A percentile compares a stretch with the other conserved stretches of the same genome.
Evolutionary conservation across 1,140 invertebrate species (phyloP).

Genomic region (Adelges cooleyi): DNA sequence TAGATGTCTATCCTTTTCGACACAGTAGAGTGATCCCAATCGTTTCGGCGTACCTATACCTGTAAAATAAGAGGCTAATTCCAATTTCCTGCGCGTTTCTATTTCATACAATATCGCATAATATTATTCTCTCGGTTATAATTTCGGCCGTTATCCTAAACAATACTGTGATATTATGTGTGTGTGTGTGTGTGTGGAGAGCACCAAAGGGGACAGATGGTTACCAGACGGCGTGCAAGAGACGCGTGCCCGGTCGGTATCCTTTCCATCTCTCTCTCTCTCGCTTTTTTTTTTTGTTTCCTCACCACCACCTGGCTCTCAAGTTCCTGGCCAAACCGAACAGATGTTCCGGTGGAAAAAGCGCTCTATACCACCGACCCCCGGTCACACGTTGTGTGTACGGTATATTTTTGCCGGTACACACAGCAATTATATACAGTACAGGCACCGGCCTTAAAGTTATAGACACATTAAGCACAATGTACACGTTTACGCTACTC

Average conservation of each 20-base stretch:
- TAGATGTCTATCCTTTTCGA: too few relatives aligned
- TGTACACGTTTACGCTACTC: too few relatives aligned
- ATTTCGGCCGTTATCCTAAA: conserved; percentile 9
- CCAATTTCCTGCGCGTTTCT: too few relatives aligned
- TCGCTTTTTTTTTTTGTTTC: not conserved
- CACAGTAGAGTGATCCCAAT: too few relatives aligned
- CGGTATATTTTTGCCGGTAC: not conserved
- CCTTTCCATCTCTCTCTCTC: not conserved
- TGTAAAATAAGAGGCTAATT: too few relatives aligned
- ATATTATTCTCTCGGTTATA: too few relatives aligned
- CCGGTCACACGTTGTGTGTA: not conserved
- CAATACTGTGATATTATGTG: not conserved
- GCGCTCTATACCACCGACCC: conserved; percentile 5
- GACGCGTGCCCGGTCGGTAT: conserved; percentile 16
- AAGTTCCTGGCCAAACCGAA: not conserved
- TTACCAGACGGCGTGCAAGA: conserved; percentile 2
- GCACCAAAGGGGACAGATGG: conserved; percentile 13
- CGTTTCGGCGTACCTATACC: too few relatives aligned
- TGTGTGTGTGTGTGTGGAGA: too few relatives aligned
- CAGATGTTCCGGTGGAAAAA: conserved; percentile 1
- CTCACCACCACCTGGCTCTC: conserved; percentile 14
- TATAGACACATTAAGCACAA: too few relatives aligned
- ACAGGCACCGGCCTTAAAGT: not conserved
- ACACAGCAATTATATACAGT: not conserved
- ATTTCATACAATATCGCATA: too few relatives aligned